Base-by-base conservation (phyloP, 2,888 invertebrate species). In the Amphiduros pacificus region DNA sequence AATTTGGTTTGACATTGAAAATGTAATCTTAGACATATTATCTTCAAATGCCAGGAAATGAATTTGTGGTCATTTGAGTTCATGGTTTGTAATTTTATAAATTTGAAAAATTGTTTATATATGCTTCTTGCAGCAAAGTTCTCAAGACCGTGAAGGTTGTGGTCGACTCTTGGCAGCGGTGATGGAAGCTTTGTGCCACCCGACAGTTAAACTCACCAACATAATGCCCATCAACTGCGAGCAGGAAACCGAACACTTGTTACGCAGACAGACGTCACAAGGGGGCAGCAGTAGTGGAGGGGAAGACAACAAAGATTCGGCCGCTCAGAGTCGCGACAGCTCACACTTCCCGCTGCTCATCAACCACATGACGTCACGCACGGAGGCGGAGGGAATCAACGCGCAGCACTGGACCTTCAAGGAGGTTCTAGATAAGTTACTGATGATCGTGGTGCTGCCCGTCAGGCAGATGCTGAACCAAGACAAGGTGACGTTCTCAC, bases 141-240 rank as follows among this genome's bases (percentile, higher is more conserved):
- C n/a, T n/a, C n/a, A n/a, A n/a, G n/a, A 22, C n/a, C 44, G 44
- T 11, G 71, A 73, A 49, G 81, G 81, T 2, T 75, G 78, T 73
- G 88, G 89, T 73, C 86, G 90, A 58, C 83, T 92, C 1, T 79
- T 92, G 55, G 90, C 91, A 66, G 90, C 94, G 0, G 90, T 93
- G 2, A 86, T 94, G 65, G 91, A 93, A 49, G 91, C 95, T 0
- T 85, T 96, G 67, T 93, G 93, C 75, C 89, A 89, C 50, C 90
- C 91, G 0, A 87, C 88, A 1, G 88, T 91, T 22, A 87, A 90
- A 64, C 83, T 92, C 31, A 87, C 90, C 32, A 88, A 88, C 62
- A 90, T 90, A 28, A 89, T 91, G 82, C 91, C 91, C 6, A 87
- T 91, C 62, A 83, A 90, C 66, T 58, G 88, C 52, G 64, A 63